A percentile compares a stretch with the other conserved stretches of the same genome.
Evolutionary conservation across 2,888 invertebrate species (phyloP).

Genomic region (Amphipoea oculea): DNA sequence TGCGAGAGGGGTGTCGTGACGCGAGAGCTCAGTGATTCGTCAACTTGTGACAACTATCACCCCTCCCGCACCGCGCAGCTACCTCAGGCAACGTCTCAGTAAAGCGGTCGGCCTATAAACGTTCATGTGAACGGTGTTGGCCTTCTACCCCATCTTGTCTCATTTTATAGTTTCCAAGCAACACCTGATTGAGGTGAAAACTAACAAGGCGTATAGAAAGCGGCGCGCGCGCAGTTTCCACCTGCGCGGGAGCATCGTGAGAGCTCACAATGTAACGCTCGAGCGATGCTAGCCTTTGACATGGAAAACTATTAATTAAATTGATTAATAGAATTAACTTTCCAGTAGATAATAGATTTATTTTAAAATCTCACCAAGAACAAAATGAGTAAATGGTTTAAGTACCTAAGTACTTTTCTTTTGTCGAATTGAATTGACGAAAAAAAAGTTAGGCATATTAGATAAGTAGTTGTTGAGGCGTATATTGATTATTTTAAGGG

Average conservation of each 20-base stretch:
- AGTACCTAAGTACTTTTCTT: background rate
- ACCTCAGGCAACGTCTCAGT: too few relatives aligned
- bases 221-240: constrained; percentile 57
- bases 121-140: background rate
- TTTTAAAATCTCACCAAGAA: background rate
- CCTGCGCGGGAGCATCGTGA: constrained; percentile 42
- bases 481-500: background rate
- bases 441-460: background rate
- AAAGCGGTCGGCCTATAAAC: background rate
- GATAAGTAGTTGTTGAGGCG: background rate
- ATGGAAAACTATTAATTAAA: constrained; percentile 30
- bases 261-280: constrained; percentile 29
- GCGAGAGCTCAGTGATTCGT: too few relatives aligned
- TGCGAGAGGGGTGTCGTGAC: too few relatives aligned
- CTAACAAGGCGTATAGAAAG: constrained; percentile 67
- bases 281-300: constrained; percentile 23
- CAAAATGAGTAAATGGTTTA: constrained; percentile 2
- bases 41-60: too few relatives aligned
- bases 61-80: too few relatives aligned
- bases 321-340: constrained; percentile 30
- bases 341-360: constrained; percentile 22
- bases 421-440: constrained; percentile 4
- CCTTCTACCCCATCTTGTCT: constrained; percentile 11
- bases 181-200: constrained; percentile 62
- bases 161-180: constrained; percentile 37